phyloP scores from a whole-genome alignment of 2,797 vertebrate species.

The Leptodactylus fallax region DNA sequence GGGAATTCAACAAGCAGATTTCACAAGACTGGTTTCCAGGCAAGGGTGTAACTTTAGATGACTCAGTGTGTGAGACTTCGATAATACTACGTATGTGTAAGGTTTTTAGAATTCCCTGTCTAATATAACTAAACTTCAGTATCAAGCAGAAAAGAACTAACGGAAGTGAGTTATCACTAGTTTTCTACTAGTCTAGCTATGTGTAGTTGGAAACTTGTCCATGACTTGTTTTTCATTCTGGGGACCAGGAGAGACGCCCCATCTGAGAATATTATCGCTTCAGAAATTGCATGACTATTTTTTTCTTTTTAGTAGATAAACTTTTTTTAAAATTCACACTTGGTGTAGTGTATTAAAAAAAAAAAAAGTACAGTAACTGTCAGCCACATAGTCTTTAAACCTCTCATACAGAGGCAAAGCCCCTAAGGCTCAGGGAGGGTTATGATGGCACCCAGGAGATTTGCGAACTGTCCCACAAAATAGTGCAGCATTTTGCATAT shows the following conservation, averaged over 20 bases:
- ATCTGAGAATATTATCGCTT: background rate
- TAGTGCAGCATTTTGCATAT: no score
- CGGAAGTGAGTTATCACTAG: background rate
- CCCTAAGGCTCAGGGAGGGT: no score
- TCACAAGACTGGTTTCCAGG: slow-evolving; percentile 22
- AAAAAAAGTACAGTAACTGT: no score
- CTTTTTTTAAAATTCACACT: no score
- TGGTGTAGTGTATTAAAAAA: no score
- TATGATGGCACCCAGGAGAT: no score
- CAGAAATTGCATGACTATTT: no score
- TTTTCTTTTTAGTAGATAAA: no score
- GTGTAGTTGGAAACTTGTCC: background rate
- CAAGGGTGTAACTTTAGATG: slow-evolving; percentile 5
- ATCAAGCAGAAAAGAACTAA: background rate
- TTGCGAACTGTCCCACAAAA: no score
- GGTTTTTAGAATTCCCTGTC: background rate
- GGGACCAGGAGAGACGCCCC: background rate
- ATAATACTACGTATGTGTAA: background rate
- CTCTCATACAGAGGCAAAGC: no score
- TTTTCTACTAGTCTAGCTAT: background rate
- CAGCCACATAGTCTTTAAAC: no score
- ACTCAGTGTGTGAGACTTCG: slow-evolving; percentile 22
- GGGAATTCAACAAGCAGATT: slow-evolving; percentile 9
- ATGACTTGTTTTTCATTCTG: background rate
- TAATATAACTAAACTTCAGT: background rate